Evolutionary conservation across 2,113 vertebrate genomes (phyloP).

Genomic region (Apteryx owenii): DNA sequence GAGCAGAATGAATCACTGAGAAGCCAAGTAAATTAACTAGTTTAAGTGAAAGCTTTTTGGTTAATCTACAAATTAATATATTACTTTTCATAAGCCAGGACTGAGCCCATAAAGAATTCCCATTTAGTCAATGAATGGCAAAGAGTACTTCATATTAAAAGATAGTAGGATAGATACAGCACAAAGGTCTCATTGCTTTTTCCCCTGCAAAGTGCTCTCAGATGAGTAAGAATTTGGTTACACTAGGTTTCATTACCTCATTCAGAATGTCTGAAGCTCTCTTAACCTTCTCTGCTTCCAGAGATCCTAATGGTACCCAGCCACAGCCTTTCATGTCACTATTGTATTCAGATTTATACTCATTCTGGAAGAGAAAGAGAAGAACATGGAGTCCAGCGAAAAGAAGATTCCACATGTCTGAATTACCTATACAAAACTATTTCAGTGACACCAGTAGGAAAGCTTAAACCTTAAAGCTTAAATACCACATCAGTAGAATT

Average conservation of each 20-base stretch:
- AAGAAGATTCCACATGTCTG: background rate
- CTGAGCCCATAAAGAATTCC: background rate
- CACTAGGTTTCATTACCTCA: slow-evolving; percentile 77
- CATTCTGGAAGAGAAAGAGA: slow-evolving; percentile 75
- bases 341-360: slow-evolving; percentile 92
- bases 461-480: background rate
- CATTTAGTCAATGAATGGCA: background rate
- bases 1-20: background rate
- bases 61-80: background rate
- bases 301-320: slow-evolving; percentile 87
- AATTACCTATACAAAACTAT: background rate
- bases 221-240: background rate
- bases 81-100: background rate
- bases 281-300: slow-evolving; percentile 89
- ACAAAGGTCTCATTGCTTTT: background rate
- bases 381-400: background rate
- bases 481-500: background rate
- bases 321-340: slow-evolving; percentile 85
- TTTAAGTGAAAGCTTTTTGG: background rate
- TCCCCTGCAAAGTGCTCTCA: background rate
- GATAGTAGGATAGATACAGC: background rate
- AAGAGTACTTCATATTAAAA: background rate
- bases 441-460: background rate
- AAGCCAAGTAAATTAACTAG: background rate
- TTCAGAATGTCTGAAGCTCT: slow-evolving; percentile 85